These are phyloP conservation scores for Epizoanthus illoricatus DNA, from an alignment of 92 coral and sea anemone genomes.

Conservation along the genomic window DNA sequence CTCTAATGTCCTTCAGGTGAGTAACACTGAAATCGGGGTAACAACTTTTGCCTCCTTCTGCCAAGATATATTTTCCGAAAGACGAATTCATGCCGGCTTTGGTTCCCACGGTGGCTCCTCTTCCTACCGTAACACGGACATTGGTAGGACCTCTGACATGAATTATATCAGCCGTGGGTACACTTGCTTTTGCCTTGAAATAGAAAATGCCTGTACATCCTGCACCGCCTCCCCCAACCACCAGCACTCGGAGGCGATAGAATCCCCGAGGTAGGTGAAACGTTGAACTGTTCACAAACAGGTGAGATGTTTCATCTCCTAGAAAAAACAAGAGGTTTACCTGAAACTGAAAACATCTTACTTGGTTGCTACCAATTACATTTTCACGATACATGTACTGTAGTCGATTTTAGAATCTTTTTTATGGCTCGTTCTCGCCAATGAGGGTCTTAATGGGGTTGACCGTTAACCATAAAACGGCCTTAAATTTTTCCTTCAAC, in stretches of 20 bases:
- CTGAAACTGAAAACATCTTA: too few species aligned
- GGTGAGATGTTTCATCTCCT: neutral
- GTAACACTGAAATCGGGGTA: neutral
- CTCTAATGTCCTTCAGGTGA: neutral
- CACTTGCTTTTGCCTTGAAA: conserved; percentile 1
- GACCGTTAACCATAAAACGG: too few species aligned
- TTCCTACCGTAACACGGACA: conserved; percentile 19
- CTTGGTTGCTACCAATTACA: too few species aligned
- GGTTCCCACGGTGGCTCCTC: neutral
- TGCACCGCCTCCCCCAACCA: conserved; percentile 35
- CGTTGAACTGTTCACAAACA: neutral
- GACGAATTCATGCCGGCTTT: neutral
- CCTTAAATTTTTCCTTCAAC: too few species aligned
- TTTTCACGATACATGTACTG: too few species aligned
- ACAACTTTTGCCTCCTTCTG: conserved; percentile 8
- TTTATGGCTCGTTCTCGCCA: too few species aligned
- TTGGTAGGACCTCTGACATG: neutral
- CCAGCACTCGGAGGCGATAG: conserved; percentile 13
- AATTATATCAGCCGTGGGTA: neutral
- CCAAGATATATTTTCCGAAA: neutral
- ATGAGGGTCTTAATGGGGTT: too few species aligned
- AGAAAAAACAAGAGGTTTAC: too few species aligned
- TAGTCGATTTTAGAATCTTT: too few species aligned
- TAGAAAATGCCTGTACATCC: neutral
- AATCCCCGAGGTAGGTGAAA: neutral